Conservation (phyloP, 2,113 vertebrate species). For the Myiopsitta monachus region DNA sequence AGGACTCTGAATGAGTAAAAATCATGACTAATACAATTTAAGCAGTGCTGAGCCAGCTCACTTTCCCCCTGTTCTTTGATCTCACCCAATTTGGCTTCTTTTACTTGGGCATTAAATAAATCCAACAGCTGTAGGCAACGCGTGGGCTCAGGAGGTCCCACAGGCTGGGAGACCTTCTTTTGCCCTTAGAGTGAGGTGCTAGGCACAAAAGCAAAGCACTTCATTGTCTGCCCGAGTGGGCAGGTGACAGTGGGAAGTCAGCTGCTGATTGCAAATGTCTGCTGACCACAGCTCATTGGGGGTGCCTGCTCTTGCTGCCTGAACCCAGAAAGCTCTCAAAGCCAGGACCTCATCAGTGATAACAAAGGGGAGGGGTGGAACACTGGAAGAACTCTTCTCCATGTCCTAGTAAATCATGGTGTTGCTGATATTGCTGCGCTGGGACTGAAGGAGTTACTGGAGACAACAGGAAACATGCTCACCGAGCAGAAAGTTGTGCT, state of each 20-base stretch:
- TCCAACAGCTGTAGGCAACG: background rate
- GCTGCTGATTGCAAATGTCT: background rate
- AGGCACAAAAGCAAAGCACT: background rate
- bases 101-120: background rate
- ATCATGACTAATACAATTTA: background rate
- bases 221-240: background rate
- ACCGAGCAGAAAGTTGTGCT: slow-evolving; percentile 4
- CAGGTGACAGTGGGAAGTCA: background rate
- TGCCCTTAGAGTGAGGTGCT: background rate
- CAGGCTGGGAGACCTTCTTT: background rate
- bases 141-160: background rate
- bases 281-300: background rate
- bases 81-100: background rate
- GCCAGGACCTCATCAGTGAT: background rate
- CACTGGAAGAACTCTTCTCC: background rate
- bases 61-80: background rate
- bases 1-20: background rate
- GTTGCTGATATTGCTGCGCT: background rate
- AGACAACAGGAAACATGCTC: background rate
- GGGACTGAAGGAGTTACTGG: slow-evolving; percentile 2
- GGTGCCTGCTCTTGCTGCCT: background rate
- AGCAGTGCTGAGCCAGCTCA: background rate
- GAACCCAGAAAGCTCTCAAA: slow-evolving; percentile 9
- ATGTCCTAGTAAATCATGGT: background rate
- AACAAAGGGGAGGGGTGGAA: background rate